These are phyloP conservation scores for Psammodynastes pulverulentus DNA, from an alignment of 2,113 vertebrate species.

Conservation along the genomic window DNA sequence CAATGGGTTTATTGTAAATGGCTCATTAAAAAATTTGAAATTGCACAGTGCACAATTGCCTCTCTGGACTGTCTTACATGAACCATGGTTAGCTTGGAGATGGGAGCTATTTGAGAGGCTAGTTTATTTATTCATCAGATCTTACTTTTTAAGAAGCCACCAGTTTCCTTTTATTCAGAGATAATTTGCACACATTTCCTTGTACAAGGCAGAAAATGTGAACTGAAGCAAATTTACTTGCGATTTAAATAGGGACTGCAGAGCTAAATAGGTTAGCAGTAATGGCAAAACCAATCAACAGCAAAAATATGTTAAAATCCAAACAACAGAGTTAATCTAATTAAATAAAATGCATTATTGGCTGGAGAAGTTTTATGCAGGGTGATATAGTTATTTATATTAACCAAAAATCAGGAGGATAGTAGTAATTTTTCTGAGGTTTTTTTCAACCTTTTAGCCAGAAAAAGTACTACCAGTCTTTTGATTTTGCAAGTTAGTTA, in stretches of 20 bases:
- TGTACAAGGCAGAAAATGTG: background rate
- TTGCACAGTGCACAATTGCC: slow-evolving; percentile 56
- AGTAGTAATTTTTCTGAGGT: background rate
- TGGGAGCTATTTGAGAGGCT: slow-evolving; percentile 10
- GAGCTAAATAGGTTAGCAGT: background rate
- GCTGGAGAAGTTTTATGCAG: background rate
- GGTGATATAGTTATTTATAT: background rate
- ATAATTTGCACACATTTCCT: background rate
- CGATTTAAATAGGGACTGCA: background rate
- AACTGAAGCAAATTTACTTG: background rate
- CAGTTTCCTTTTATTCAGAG: background rate
- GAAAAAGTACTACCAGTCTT: too few relatives aligned
- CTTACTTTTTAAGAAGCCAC: background rate
- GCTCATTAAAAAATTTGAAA: slow-evolving; percentile 72
- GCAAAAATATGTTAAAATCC: background rate
- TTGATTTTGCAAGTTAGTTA: too few relatives aligned
- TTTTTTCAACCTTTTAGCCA: background rate
- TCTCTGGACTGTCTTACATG: slow-evolving; percentile 61
- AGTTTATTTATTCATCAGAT: background rate
- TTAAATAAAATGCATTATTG: background rate
- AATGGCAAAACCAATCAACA: background rate
- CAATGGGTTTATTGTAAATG: slow-evolving; percentile 74
- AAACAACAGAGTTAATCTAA: background rate
- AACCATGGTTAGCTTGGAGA: slow-evolving; percentile 22
- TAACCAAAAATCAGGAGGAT: background rate